phyloP scores from a whole-genome alignment of 2,797 vertebrate genomes.

The Oreortyx pictus region DNA sequence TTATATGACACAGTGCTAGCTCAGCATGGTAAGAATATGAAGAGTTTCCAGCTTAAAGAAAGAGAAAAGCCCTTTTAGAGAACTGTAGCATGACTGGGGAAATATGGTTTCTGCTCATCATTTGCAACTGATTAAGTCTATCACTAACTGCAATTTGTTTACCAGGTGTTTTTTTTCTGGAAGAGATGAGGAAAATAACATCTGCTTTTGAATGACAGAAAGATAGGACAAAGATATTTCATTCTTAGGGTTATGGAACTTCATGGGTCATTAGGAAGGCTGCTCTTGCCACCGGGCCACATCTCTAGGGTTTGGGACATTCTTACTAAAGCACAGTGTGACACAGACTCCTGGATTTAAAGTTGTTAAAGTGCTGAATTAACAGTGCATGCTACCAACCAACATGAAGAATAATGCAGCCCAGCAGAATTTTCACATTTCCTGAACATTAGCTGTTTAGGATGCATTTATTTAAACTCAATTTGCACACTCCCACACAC shows the following conservation, averaged over 20 bases:
- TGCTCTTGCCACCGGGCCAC: neutral
- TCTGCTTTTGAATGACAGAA: neutral
- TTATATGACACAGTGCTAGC: neutral
- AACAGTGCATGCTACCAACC: neutral
- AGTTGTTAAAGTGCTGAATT: neutral
- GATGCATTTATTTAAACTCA: neutral
- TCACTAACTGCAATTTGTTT: neutral
- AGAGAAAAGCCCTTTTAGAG: neutral
- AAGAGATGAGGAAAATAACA: neutral
- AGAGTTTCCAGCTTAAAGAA: neutral
- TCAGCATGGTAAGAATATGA: neutral
- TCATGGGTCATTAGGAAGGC: neutral
- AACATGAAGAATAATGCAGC: rapidly evolving
- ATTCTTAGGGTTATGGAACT: neutral
- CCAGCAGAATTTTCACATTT: neutral
- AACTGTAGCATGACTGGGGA: neutral
- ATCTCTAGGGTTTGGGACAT: neutral
- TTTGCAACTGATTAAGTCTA: neutral
- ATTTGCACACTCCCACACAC: neutral
- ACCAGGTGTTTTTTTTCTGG: neutral
- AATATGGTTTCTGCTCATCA: rapidly evolving
- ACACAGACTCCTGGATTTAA: neutral
- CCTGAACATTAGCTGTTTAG: neutral
- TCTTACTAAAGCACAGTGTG: neutral
- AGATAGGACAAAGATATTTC: neutral